phyloP scores from a whole-genome alignment of 2,888 invertebrate species.

The Pardosa pseudoannulata region DNA sequence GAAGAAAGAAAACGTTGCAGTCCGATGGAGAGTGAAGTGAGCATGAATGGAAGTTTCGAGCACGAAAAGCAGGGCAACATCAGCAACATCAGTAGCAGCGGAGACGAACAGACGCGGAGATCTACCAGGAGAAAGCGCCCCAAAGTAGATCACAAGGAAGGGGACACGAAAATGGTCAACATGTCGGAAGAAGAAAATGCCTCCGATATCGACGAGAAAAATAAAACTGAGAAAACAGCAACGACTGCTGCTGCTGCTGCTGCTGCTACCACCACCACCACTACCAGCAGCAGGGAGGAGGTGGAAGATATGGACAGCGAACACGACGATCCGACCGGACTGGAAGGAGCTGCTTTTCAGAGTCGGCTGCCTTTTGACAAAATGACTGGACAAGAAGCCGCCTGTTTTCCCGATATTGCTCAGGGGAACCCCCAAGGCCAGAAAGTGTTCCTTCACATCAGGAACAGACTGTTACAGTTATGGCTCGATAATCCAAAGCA shows the following conservation, averaged over 20 bases:
- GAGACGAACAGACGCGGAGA: constrained; percentile 67
- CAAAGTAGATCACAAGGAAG: constrained; percentile 77
- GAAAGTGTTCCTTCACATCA: constrained; percentile 92
- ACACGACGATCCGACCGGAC: constrained; percentile 80
- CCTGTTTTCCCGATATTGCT: constrained; percentile 94
- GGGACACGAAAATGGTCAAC: constrained; percentile 77
- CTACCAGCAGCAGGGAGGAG: constrained; percentile 53
- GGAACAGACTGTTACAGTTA: constrained; percentile 92
- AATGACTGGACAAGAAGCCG: constrained; percentile 94
- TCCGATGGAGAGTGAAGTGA: constrained; percentile 62
- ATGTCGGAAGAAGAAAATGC: constrained; percentile 77
- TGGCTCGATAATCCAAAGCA: constrained; percentile 97
- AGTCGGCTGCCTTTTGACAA: constrained; percentile 95
- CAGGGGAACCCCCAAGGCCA: constrained; percentile 88
- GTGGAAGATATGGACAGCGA: constrained; percentile 79
- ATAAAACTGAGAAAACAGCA: constrained; percentile 69
- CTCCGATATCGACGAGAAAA: constrained; percentile 76
- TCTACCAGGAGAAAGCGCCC: constrained; percentile 61
- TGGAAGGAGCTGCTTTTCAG: constrained; percentile 78
- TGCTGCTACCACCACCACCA: constrained; percentile 19
- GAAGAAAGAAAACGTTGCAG: constrained; percentile 63
- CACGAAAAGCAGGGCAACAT: constrained; percentile 46
- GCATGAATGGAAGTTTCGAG: constrained; percentile 54
- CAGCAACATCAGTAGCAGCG: constrained; percentile 53
- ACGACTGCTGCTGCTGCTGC: background rate